These are phyloP conservation scores for Hipposideros larvatus DNA, from an alignment of 2,797 vertebrate species.

Conservation along the genomic window DNA sequence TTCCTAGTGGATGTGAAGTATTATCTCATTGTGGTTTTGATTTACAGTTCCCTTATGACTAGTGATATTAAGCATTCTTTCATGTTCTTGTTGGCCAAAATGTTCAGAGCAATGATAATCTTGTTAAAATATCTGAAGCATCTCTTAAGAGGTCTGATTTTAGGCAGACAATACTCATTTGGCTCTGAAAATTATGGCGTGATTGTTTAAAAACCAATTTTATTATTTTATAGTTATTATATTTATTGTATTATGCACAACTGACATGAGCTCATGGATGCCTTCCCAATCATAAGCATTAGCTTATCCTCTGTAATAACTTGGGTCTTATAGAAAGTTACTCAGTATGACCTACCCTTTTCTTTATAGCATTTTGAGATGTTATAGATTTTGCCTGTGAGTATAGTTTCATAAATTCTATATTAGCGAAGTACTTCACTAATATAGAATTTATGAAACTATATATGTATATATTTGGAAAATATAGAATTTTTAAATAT, in stretches of 20 bases:
- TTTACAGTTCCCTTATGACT: background rate
- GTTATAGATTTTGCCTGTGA: conserved; percentile 1
- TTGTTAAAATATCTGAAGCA: background rate
- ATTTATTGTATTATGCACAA: background rate
- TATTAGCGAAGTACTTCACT: background rate
- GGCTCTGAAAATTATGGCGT: background rate
- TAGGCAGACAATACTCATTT: background rate
- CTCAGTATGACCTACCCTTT: background rate
- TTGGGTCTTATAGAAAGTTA: background rate
- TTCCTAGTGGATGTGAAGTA: background rate
- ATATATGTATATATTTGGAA: background rate
- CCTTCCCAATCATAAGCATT: conserved; percentile 8
- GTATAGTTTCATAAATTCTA: background rate
- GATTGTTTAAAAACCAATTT: background rate
- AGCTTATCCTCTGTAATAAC: background rate
- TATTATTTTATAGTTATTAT: background rate
- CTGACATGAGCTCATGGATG: background rate
- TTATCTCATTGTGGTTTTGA: background rate
- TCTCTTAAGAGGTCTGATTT: background rate
- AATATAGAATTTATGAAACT: background rate
- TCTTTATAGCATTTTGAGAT: conserved; percentile 22
- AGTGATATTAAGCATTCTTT: background rate
- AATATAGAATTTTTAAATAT: background rate
- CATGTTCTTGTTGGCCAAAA: background rate
- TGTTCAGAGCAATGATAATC: background rate